Evolutionary conservation across 2,113 vertebrate species (phyloP).

Genomic region (Ictidomys tridecemlineatus): DNA sequence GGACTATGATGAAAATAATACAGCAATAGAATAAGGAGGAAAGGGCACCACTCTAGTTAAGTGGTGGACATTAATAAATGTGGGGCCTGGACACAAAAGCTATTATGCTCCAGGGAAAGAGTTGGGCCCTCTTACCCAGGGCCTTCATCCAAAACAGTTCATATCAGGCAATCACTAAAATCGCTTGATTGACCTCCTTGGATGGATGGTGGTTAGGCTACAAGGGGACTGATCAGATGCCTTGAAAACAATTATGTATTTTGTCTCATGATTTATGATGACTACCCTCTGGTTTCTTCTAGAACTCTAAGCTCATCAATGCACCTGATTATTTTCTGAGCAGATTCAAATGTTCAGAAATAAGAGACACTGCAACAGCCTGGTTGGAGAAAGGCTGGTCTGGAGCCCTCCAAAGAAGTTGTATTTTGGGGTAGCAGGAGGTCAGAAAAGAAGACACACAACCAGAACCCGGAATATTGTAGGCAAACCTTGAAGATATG

Average conservation of each 20-base stretch:
- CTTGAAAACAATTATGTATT: background rate
- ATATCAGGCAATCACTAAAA: background rate
- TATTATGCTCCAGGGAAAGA: background rate
- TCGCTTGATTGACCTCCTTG: background rate
- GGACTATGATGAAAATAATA: background rate
- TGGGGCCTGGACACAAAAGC: background rate
- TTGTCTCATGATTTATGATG: slow-evolving; percentile 7
- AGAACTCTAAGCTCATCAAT: background rate
- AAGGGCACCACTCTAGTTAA: background rate
- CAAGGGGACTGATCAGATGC: background rate
- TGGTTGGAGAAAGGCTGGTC: background rate
- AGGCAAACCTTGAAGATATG: background rate
- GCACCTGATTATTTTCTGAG: slow-evolving; percentile 10
- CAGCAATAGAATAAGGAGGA: background rate
- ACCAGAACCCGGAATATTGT: background rate
- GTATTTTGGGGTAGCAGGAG: background rate
- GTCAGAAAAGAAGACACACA: background rate
- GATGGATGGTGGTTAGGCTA: background rate
- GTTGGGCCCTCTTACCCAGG: background rate
- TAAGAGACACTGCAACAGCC: background rate
- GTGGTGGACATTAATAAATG: background rate
- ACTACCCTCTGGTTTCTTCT: background rate
- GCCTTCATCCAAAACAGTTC: background rate
- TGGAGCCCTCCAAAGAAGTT: background rate
- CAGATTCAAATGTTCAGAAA: slow-evolving; percentile 28